Conservation (phyloP, 2,888 invertebrate genomes). For the Eudasyphora cyanicolor region DNA sequence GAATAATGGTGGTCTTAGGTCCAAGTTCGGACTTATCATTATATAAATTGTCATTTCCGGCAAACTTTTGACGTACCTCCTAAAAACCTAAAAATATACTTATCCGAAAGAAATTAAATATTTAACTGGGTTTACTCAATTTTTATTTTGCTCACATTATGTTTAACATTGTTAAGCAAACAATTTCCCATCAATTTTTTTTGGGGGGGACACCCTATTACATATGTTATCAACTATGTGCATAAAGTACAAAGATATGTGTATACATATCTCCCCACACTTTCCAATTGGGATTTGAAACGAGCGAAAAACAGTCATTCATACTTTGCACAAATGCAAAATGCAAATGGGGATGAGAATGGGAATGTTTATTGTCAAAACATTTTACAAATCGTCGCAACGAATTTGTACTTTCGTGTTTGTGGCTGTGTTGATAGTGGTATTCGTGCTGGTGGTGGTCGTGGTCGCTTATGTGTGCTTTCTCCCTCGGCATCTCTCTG, state of each 20-base stretch:
- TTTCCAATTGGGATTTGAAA: not conserved
- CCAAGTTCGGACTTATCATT: too few species aligned
- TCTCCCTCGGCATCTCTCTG: too few species aligned
- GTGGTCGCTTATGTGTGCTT: not conserved
- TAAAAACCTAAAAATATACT: too few species aligned
- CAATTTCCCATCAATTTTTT: too few species aligned
- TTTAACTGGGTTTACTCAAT: not conserved
- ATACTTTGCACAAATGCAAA: not conserved
- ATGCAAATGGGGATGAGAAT: slow-evolving; percentile 48
- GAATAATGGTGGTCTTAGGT: too few species aligned
- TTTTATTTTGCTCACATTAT: not conserved
- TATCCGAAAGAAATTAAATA: too few species aligned
- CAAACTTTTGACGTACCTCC: too few species aligned
- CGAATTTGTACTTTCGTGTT: slow-evolving; percentile 19
- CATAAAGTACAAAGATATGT: not conserved
- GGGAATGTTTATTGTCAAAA: slow-evolving; percentile 47
- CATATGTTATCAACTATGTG: not conserved
- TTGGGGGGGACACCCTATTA: not conserved
- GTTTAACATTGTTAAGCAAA: too few species aligned
- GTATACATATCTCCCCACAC: not conserved
- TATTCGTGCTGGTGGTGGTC: not conserved
- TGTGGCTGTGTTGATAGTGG: not conserved
- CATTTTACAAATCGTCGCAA: slow-evolving; percentile 31
- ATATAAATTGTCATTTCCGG: too few species aligned
- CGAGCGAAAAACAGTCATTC: not conserved